Evolutionary conservation across 30 jellyfish, hydroid and myxozoan species (phyloP).

Genomic region (Sanderia malayensis): DNA sequence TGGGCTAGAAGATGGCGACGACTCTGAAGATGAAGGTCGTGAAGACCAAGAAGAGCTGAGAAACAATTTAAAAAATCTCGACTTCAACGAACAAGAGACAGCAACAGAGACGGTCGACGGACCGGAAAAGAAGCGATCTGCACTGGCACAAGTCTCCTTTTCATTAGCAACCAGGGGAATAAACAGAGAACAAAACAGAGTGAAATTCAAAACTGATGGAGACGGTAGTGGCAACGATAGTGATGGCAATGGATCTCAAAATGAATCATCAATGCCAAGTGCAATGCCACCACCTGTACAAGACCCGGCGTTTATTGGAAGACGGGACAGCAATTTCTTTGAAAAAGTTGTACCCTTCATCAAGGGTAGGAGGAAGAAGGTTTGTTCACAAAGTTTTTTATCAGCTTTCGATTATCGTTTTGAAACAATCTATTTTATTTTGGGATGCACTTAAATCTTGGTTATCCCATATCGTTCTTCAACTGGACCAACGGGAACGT

Average conservation of each 20-base stretch:
- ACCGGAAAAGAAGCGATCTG: slow-evolving; percentile 58
- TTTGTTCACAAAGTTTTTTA: no score
- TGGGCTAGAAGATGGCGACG: slow-evolving; percentile 50
- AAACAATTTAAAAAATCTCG: slow-evolving; percentile 78
- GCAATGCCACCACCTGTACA: slow-evolving; percentile 75
- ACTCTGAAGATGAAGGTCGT: slow-evolving; percentile 30
- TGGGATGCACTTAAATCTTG: no score
- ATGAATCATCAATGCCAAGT: slow-evolving; percentile 2
- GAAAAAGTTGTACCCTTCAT: slow-evolving; percentile 71
- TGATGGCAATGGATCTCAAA: neutral
- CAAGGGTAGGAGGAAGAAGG: slow-evolving; percentile 82
- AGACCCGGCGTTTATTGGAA: slow-evolving; percentile 83
- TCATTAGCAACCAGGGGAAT: slow-evolving; percentile 83
- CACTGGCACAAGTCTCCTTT: slow-evolving; percentile 69
- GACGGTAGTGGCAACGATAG: slow-evolving; percentile 67
- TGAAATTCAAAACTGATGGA: slow-evolving; percentile 46
- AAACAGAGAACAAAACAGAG: slow-evolving; percentile 47
- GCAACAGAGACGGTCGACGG: slow-evolving; percentile 41
- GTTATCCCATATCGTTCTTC: no score
- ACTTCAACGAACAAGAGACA: slow-evolving; percentile 52
- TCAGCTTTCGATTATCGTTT: no score
- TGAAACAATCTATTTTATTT: no score
- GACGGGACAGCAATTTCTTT: slow-evolving; percentile 70
- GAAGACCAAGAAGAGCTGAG: slow-evolving; percentile 89
- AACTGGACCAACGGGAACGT: no score